These are phyloP conservation scores for Odocoileus hemionus DNA, from an alignment of 2,113 vertebrate species.

Conservation along the genomic window DNA sequence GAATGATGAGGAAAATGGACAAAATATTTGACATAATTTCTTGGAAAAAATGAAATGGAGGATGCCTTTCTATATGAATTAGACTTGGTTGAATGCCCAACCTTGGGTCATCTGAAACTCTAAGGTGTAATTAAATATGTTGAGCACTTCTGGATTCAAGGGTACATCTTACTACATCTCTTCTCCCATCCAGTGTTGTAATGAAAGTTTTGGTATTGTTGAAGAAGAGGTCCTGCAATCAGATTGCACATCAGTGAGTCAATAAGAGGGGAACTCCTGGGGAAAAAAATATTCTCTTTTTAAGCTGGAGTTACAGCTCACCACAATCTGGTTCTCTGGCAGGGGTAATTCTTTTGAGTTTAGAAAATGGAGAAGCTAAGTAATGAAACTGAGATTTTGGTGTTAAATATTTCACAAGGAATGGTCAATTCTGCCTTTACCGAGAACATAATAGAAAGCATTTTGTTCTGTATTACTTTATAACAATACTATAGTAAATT, in stretches of 20 bases:
- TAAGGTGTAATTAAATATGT: neutral
- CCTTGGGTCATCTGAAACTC: neutral
- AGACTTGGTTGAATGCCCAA: neutral
- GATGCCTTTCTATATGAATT: neutral
- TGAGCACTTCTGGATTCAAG: neutral
- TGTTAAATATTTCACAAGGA: neutral
- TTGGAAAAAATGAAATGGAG: neutral
- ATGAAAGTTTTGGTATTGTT: neutral
- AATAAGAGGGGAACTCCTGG: neutral
- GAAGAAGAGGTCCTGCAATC: neutral
- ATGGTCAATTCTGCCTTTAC: neutral
- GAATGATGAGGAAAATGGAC: neutral
- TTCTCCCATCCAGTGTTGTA: neutral
- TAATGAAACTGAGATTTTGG: neutral
- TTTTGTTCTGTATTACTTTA: neutral
- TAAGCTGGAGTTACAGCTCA: neutral
- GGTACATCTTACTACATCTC: neutral
- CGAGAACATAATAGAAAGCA: neutral
- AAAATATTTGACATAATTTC: neutral
- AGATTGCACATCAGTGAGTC: neutral
- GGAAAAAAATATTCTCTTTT: neutral
- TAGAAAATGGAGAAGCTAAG: neutral
- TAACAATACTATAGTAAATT: neutral
- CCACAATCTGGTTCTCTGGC: neutral
- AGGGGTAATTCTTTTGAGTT: neutral